Evolutionary conservation across 2,797 vertebrate genomes (phyloP), one percentile per base, ranked within the genome.

Genomic region (Scolopax bukidnonensis): DNA sequence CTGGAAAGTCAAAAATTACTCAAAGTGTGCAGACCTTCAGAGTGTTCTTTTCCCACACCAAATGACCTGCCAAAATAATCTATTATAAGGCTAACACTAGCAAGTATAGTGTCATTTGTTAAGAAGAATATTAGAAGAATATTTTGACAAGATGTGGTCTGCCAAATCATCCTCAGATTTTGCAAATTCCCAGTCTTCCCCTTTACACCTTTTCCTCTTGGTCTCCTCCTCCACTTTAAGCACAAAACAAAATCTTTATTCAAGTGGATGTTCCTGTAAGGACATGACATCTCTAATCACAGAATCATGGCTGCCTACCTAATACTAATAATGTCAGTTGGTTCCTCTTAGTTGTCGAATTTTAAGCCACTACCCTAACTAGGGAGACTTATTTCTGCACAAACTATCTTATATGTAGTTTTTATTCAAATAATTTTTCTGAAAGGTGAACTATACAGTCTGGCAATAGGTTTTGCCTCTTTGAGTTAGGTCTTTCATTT

Each of bases 31-130:
- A 38, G 38, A 87, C 70, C 40, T 85, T 90, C 53, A 78, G 28
- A 83, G 70, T 45, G 27, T 50, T 91, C 79, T 94, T 90, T 91
- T 77, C 53, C 32, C 53, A 86, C 4, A 38, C 24, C 68, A 96
- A 82, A 89, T 84, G 45, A 81, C 56, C 76, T 96, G 93, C 77
- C 89, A 94, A 92, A 96, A 95, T 85, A 88, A 95, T 91, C 74
- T 91, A 69, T 59, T 89, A 92, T 73, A 95, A 88, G 47, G 28
- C 43, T 74, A 89, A 91, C 65, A 57, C 78, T 91, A 75, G 54
- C 50, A 84, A 60, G 54, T 90, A 82, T 27, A 53, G 21, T 53
- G 28, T 48, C 59, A 65, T 50, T 82, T 95, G 27, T 64, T 90
- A 56, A 79, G 32, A 92, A 86, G 32, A 89, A n/a, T 68, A 87